A percentile compares a stretch with the other conserved stretches of the same genome.
phyloP scores from a whole-genome alignment of 2,888 invertebrate species.

The Podabrus alpinus region DNA sequence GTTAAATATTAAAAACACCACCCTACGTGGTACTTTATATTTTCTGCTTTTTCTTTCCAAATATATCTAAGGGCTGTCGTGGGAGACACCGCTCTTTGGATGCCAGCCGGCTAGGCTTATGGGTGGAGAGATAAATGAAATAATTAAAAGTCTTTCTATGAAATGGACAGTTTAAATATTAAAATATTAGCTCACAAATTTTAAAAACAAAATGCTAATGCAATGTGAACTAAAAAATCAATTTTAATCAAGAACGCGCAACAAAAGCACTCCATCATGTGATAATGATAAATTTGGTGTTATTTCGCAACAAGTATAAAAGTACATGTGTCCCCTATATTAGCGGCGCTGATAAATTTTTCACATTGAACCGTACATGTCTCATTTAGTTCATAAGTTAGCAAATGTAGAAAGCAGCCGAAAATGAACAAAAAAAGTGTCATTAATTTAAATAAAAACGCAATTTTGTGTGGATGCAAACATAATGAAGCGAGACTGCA shows the following conservation, averaged over 20 bases:
- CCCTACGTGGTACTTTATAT: too few species aligned
- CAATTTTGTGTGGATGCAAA: conserved; percentile 28
- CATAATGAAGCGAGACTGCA: conserved; percentile 29
- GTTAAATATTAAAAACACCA: too few species aligned
- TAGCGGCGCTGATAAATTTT: neutral
- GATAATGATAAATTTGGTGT: neutral
- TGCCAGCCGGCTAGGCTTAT: too few species aligned
- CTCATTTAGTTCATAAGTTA: neutral
- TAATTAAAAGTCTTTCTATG: neutral
- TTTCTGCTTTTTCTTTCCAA: too few species aligned
- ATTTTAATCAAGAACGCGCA: neutral
- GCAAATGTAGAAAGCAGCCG: neutral
- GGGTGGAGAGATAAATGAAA: neutral
- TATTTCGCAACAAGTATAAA: neutral
- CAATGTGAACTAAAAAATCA: neutral
- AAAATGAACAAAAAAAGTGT: conserved; percentile 15
- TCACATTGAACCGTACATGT: neutral
- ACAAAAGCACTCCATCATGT: neutral
- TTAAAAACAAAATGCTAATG: neutral
- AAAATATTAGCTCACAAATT: neutral
- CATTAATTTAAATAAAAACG: conserved; percentile 34
- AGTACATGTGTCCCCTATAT: neutral
- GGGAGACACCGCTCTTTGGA: too few species aligned
- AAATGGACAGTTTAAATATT: neutral
- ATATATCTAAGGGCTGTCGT: too few species aligned